A percentile compares a stretch with the other conserved stretches of the same genome.
These are phyloP conservation scores for Xerus inauris DNA, from an alignment of 2,113 vertebrate genomes.

Conservation along the genomic window DNA sequence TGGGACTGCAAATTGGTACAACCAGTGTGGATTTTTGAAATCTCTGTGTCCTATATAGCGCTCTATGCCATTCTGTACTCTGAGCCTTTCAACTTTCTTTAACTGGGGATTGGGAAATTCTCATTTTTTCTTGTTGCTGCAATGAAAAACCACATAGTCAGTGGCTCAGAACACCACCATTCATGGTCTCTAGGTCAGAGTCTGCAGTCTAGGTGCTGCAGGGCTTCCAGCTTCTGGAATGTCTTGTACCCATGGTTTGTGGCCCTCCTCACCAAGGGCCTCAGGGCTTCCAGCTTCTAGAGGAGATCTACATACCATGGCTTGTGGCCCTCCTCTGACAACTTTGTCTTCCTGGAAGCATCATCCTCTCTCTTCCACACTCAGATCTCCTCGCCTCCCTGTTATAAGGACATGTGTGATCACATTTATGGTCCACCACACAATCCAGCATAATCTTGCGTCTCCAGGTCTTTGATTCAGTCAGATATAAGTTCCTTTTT, in stretches of 20 bases:
- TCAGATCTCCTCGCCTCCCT: no score
- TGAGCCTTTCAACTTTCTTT: neutral
- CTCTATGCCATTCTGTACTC: neutral
- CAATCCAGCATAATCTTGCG: neutral
- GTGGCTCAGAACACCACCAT: neutral
- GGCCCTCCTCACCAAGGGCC: no score
- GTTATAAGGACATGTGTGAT: accelerated
- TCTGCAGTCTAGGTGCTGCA: neutral
- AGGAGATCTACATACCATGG: no score
- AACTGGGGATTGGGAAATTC: neutral
- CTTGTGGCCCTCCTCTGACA: no score
- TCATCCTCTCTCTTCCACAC: accelerated
- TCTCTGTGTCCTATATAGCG: accelerated
- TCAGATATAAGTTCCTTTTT: neutral
- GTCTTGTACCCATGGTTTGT: neutral
- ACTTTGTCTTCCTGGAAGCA: neutral
- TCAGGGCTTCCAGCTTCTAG: no score
- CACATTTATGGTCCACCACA: neutral
- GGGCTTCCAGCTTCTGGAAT: neutral
- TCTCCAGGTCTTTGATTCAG: no score
- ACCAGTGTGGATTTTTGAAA: no score
- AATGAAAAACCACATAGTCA: no score
- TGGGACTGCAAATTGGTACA: no score
- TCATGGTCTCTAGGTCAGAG: no score
- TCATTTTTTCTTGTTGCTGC: neutral